Percentiles rank a stretch among this genome's conserved stretches.
phyloP scores from a whole-genome alignment of 2,113 vertebrate species.

The Colinus virginianus region DNA sequence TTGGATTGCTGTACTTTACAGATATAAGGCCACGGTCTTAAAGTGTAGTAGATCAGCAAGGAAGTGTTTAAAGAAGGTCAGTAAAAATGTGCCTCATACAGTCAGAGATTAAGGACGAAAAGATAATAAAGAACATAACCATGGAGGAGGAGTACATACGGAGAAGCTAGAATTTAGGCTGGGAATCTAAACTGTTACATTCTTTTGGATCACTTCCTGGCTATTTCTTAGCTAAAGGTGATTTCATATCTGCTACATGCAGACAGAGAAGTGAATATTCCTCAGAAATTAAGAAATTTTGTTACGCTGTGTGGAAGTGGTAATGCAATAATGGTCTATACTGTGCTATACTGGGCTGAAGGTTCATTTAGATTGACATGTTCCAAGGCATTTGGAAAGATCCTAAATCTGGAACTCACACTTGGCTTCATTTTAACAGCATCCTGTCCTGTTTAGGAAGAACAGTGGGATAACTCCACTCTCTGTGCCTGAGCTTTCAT shows the following conservation, averaged over 20 bases:
- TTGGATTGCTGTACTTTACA: not conserved
- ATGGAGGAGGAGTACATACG: not conserved
- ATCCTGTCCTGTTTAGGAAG: not conserved
- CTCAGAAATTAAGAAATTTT: not conserved
- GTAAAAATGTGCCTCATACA: not conserved
- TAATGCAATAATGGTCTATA: not conserved
- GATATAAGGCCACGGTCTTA: not conserved
- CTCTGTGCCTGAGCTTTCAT: not conserved
- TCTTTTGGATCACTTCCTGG: not conserved
- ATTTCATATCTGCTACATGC: not conserved
- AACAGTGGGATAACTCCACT: not conserved
- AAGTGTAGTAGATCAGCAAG: not conserved
- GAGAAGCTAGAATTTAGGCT: not conserved
- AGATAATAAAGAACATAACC: not conserved
- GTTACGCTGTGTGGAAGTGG: not conserved
- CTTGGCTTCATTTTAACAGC: not conserved
- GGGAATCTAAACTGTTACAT: not conserved
- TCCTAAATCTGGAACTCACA: not conserved
- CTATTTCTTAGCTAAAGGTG: not conserved
- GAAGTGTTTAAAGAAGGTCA: not conserved
- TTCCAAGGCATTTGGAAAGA: not conserved
- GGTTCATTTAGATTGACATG: not conserved
- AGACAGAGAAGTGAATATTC: not conserved
- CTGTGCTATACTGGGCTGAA: not conserved
- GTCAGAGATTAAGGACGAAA: not conserved